phyloP scores from a whole-genome alignment of 2,888 invertebrate genomes.

The Liposcelis brunnea region DNA sequence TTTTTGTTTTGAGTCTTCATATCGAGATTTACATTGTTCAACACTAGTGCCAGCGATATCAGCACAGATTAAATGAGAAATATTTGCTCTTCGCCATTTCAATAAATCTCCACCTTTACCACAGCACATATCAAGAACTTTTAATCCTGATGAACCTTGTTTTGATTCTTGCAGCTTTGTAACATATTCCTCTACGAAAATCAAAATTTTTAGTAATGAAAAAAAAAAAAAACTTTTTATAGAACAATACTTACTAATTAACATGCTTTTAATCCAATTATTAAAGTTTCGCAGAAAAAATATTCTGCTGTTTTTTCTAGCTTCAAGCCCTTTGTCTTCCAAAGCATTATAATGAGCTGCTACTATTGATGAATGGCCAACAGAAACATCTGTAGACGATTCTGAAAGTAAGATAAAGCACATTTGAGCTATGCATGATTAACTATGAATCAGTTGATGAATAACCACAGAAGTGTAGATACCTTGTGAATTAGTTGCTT shows the following conservation, averaged over 20 bases:
- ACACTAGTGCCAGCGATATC: slow-evolving; percentile 90
- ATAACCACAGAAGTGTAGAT: too few relatives aligned
- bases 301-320: slow-evolving; percentile 76
- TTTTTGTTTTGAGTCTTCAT: slow-evolving; percentile 44
- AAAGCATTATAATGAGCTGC: slow-evolving; percentile 89
- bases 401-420: too few relatives aligned
- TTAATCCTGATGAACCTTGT: slow-evolving; percentile 36
- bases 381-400: not conserved
- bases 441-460: too few relatives aligned
- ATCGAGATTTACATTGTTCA: slow-evolving; percentile 74
- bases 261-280: slow-evolving; percentile 95
- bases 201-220: too few relatives aligned
- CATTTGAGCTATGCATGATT: too few relatives aligned
- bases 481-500: too few relatives aligned
- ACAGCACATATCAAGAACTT: slow-evolving; percentile 86
- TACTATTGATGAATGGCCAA: slow-evolving; percentile 43
- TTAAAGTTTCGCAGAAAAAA: slow-evolving; percentile 92
- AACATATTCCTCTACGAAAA: slow-evolving; percentile 34
- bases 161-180: too few relatives aligned
- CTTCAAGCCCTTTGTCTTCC: slow-evolving; percentile 61
- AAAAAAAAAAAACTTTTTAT: slow-evolving; percentile 8
- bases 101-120: slow-evolving; percentile 96
- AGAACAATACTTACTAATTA: slow-evolving; percentile 50
- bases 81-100: slow-evolving; percentile 82
- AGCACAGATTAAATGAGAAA: slow-evolving; percentile 69